phyloP scores from a whole-genome alignment of 2,113 vertebrate species.

The Rhizomys pruinosus region DNA sequence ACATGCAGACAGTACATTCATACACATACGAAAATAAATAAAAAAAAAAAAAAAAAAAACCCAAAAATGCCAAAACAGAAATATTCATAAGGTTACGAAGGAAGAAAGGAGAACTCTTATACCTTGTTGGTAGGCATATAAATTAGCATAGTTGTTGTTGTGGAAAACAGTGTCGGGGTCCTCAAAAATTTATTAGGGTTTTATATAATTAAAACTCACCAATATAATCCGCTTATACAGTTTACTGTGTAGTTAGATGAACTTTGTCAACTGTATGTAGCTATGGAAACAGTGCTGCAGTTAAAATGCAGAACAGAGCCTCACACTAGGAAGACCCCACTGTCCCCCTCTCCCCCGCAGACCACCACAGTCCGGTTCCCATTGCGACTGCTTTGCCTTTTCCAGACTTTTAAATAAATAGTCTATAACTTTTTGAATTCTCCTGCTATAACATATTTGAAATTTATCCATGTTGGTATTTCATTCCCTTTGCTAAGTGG shows the following conservation, averaged over 20 bases:
- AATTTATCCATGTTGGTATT: not conserved
- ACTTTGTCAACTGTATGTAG: not conserved
- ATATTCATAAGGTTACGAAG: not conserved
- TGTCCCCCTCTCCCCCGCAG: not conserved
- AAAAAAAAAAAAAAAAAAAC: no score
- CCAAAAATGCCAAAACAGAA: not conserved
- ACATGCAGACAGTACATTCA: no score
- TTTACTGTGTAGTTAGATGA: not conserved
- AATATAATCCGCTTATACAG: not conserved
- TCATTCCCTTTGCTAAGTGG: not conserved
- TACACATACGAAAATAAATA: no score
- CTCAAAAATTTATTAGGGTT: not conserved
- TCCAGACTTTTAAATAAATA: not conserved
- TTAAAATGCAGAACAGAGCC: not conserved
- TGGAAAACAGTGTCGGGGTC: not conserved
- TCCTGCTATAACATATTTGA: not conserved
- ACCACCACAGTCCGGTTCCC: not conserved
- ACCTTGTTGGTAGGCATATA: not conserved
- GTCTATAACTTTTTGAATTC: not conserved
- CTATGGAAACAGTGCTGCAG: not conserved
- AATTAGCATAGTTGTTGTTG: not conserved
- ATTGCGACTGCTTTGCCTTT: not conserved
- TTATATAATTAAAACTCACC: not conserved
- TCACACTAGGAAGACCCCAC: not conserved
- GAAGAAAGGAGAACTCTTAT: not conserved